A percentile compares a stretch with the other conserved stretches of the same genome.
Conservation (phyloP, 2,797 vertebrate genomes). For the Anguilla pacifica region DNA sequence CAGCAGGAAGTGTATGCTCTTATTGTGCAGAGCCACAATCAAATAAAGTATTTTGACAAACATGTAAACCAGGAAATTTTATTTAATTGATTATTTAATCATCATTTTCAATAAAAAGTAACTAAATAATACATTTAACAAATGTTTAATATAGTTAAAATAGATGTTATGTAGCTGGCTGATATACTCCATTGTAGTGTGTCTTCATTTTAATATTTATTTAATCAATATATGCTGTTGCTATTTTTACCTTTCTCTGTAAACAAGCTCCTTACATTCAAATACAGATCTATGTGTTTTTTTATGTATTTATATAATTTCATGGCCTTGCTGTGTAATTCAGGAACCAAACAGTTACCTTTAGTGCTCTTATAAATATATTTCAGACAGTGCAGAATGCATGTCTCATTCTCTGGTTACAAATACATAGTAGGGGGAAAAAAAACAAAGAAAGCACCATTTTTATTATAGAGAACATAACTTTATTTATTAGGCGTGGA, state of each 20-base stretch:
- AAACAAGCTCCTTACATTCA: not conserved
- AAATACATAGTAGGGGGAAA: not conserved
- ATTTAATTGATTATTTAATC: not conserved
- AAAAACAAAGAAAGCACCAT: not conserved
- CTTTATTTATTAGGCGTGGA: conserved; percentile 76
- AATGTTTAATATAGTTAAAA: too few species aligned
- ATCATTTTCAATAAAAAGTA: too few species aligned
- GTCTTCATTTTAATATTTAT: not conserved
- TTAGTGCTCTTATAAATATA: not conserved
- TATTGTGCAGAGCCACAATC: too few species aligned
- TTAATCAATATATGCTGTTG: not conserved
- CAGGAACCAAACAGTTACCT: not conserved
- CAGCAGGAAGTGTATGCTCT: too few species aligned
- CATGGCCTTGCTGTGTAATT: not conserved
- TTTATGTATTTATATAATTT: not conserved
- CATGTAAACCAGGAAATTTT: too few species aligned
- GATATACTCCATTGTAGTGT: not conserved
- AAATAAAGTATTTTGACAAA: too few species aligned
- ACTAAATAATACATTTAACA: too few species aligned
- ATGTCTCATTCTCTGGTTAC: not conserved
- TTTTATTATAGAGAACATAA: conserved; percentile 71
- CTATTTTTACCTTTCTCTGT: not conserved
- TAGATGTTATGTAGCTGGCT: not conserved
- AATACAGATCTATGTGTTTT: not conserved
- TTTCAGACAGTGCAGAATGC: not conserved